Evolutionary conservation across 2,888 invertebrate species (phyloP), one percentile per base, ranked within the genome.

Genomic region (Hydraecia micacea): DNA sequence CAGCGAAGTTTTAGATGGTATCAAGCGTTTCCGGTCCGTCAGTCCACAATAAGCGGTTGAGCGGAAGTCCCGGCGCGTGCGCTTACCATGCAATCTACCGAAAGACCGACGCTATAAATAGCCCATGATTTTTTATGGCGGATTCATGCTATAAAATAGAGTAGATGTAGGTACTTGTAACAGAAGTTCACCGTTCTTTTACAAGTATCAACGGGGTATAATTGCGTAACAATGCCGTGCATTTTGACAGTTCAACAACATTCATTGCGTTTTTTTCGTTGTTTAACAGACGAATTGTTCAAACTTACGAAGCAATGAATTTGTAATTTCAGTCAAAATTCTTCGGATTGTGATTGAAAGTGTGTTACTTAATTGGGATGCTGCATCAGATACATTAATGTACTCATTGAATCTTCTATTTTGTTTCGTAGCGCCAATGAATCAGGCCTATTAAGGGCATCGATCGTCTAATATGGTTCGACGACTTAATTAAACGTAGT

Each of bases 11-110:
- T 87, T 92, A 92, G 95, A 95, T 95, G 88, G 90, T 93, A 95
- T 95, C 95, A 86, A 85, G 90, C 82, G 91, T 93, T 95, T 95
- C 96, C 96, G 94, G 93, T 86, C 85, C 87, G 84, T 83, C 86
- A 84, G 84, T 80, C 89, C 85, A 93, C 93, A 93, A 93, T 93
- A 91, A 91, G 91, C 90, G 72, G 87, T 87, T 85, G 85, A 85
- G 90, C 95, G 96, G 96, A 96, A 95, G 93, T 90, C 85, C 77
- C 90, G 93, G 95, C 96, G 95, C 96, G 96, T 95, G 96, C 95
- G 93, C 92, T 88, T 90, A 87, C 91, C 92, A 91, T 91, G 92
- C 92, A 90, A 91, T 91, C 87, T 90, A 90, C 90, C 88, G 86
- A 83, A 87, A 73, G 75, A 46, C 68, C 77, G 77, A 65, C 77